Conservation (phyloP, 2,888 invertebrate species). For the Clistopyga incitator region DNA sequence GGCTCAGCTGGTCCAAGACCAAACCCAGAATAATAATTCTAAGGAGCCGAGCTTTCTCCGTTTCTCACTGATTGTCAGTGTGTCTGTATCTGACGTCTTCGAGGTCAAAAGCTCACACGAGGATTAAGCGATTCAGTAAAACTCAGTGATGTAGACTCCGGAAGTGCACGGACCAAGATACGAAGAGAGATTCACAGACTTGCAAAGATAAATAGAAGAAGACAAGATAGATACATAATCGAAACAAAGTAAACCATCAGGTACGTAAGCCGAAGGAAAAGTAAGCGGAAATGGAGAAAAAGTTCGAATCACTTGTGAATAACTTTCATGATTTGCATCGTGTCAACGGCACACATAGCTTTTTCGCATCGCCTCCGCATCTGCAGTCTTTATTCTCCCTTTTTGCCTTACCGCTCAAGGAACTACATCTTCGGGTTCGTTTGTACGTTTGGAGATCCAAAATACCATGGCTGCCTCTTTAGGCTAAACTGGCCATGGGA, state of each 20-base stretch:
- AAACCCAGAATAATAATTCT: slow-evolving; percentile 36
- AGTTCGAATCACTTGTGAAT: slow-evolving; percentile 29
- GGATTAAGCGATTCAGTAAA: slow-evolving; percentile 5
- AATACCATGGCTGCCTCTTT: too few relatives aligned
- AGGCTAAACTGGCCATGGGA: too few relatives aligned
- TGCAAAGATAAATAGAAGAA: background rate
- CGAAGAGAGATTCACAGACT: slow-evolving; percentile 14
- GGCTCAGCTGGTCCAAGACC: background rate
- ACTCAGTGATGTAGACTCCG: background rate
- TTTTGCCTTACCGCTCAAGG: slow-evolving; percentile 3
- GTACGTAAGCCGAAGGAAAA: background rate
- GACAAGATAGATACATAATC: background rate
- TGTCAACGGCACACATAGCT: slow-evolving; percentile 34
- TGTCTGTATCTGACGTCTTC: slow-evolving; percentile 2
- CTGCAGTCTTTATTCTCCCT: background rate
- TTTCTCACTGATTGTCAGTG: background rate
- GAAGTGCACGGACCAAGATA: background rate
- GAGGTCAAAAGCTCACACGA: slow-evolving; percentile 32
- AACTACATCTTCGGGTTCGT: too few relatives aligned
- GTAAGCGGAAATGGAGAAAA: slow-evolving; percentile 5
- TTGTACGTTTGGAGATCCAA: too few relatives aligned
- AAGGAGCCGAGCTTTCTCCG: background rate
- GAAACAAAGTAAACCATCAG: background rate
- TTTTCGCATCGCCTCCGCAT: slow-evolving; percentile 5
- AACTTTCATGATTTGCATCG: slow-evolving; percentile 51